A percentile compares a stretch with the other conserved stretches of the same genome.
Evolutionary conservation across 2,797 vertebrate species (phyloP).

Genomic region (Diplodus puntazzo): DNA sequence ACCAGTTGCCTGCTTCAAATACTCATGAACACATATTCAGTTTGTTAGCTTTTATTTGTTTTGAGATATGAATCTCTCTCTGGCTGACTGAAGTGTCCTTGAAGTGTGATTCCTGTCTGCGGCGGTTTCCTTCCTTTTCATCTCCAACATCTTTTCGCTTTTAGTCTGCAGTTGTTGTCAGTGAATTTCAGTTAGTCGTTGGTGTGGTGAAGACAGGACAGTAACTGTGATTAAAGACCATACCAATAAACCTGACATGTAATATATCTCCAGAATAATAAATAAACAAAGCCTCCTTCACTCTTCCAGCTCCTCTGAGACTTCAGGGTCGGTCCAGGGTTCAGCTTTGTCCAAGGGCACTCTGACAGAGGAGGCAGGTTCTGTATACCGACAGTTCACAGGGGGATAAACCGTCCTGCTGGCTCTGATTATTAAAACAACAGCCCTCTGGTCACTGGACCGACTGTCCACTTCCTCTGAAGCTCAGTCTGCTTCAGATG

Average conservation of each 20-base stretch:
- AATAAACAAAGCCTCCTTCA: not conserved
- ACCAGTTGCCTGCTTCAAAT: not conserved
- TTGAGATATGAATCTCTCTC: not conserved
- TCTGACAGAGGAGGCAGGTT: constrained; percentile 11
- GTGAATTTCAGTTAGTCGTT: not conserved
- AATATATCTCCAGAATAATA: constrained; percentile 24
- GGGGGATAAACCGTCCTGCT: constrained; percentile 6
- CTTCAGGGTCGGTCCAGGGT: constrained; percentile 4
- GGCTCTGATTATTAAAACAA: constrained; percentile 23
- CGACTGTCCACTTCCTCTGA: not conserved
- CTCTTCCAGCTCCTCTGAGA: constrained; percentile 30
- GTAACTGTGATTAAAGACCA: constrained; percentile 43
- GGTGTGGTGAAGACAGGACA: not conserved
- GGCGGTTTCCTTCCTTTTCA: not conserved
- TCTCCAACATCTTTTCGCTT: not conserved
- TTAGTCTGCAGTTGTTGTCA: not conserved
- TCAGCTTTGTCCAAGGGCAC: constrained; percentile 27
- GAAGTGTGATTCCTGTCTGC: not conserved
- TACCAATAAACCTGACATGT: constrained; percentile 15
- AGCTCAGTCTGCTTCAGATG: not conserved
- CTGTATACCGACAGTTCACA: not conserved
- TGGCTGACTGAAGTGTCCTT: not conserved
- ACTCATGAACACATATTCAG: not conserved
- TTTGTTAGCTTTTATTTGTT: not conserved
- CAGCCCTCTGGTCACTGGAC: not conserved